A percentile compares a stretch with the other conserved stretches of the same genome.
phyloP scores from a whole-genome alignment of 2,797 vertebrate genomes.

The Platalea minor region DNA sequence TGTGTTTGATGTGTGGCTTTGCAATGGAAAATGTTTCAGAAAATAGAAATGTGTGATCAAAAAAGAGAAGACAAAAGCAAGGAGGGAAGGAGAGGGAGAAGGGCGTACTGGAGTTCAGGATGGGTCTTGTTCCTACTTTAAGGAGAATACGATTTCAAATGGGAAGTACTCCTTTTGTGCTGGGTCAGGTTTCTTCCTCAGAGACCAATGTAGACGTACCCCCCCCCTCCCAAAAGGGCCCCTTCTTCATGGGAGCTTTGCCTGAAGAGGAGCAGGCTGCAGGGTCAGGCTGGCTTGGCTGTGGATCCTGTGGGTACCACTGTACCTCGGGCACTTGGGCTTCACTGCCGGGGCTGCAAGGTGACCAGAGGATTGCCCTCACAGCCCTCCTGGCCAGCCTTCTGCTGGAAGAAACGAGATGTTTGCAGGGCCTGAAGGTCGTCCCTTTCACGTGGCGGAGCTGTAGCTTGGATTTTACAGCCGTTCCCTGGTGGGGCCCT shows the following conservation, averaged over 20 bases:
- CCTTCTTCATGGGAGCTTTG: background rate
- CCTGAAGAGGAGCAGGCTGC: background rate
- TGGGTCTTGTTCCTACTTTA: background rate
- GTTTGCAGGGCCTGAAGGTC: background rate
- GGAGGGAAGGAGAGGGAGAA: background rate
- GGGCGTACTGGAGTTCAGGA: background rate
- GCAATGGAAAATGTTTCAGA: background rate
- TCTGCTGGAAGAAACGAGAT: background rate
- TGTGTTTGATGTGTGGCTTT: background rate
- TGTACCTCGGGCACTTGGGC: accelerated
- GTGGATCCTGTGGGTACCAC: background rate
- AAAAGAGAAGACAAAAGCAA: background rate
- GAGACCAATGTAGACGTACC: background rate
- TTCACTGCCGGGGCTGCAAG: background rate
- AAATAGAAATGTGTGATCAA: background rate
- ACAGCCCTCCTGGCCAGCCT: background rate
- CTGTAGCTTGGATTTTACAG: background rate
- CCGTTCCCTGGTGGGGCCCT: accelerated
- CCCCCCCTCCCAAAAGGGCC: accelerated
- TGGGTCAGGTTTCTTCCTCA: background rate
- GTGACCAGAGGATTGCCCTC: background rate
- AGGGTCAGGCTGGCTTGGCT: background rate
- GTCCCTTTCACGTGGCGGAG: background rate
- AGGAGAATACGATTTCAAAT: background rate
- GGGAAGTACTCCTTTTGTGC: background rate